Evolutionary conservation across 1,140 invertebrate genomes (phyloP).

Genomic region (Calliopsis andreniformis): DNA sequence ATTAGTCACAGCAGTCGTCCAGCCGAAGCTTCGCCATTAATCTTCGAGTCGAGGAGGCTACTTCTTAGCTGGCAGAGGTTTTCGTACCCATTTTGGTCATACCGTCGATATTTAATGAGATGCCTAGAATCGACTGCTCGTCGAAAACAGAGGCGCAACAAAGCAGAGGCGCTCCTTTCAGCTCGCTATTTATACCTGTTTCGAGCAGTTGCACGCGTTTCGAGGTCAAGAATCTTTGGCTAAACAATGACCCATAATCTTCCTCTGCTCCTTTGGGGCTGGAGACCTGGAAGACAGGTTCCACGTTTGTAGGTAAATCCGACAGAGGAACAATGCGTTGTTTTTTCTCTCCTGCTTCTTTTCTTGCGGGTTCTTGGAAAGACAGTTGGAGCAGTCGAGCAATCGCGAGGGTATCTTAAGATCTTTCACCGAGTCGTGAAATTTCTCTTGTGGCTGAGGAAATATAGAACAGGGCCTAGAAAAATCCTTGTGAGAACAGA

Average conservation of each 20-base stretch:
- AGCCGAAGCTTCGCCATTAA: neutral
- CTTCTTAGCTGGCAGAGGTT: too few species aligned
- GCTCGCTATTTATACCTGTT: neutral
- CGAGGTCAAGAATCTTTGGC: conserved; percentile 31
- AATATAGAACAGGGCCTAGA: too few species aligned
- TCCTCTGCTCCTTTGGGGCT: neutral
- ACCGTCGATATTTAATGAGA: too few species aligned
- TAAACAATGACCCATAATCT: conserved; percentile 38
- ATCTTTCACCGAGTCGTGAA: conserved; percentile 17
- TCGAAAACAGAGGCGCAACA: neutral
- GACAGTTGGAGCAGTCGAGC: conserved; percentile 31
- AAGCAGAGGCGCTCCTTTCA: neutral
- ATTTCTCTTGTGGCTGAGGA: neutral
- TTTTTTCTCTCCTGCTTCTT: conserved; percentile 24
- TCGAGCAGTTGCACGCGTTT: neutral
- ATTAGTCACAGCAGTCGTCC: neutral
- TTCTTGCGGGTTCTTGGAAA: conserved; percentile 42
- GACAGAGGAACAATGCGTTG: conserved; percentile 22
- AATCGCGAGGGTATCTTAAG: conserved; percentile 22
- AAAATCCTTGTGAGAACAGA: too few species aligned
- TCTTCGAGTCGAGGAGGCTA: too few species aligned
- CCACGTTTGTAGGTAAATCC: conserved; percentile 6
- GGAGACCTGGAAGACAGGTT: conserved; percentile 20
- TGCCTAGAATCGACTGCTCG: neutral
- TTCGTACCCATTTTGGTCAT: too few species aligned